Base-by-base conservation (phyloP, 2,113 vertebrate genomes). In the Meles meles region DNA sequence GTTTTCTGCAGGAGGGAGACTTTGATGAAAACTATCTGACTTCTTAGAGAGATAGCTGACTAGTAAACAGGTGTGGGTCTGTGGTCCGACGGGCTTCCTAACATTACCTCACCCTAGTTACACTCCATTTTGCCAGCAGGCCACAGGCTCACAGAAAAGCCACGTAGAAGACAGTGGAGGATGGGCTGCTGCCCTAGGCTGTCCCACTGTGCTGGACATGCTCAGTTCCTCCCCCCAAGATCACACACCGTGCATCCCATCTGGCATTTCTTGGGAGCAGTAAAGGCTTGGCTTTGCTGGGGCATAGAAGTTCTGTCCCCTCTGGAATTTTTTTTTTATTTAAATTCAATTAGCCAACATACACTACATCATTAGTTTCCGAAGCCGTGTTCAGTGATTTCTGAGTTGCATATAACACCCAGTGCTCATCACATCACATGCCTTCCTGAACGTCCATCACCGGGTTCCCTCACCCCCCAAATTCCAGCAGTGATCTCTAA, bases 191-290 rank as follows among this genome's bases (percentile, higher is more conserved):
- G 59, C 42, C 20, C 1, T 84, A 76, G 39, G 27, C 67, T 20
- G 44, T 57, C 13, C 47, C n/a, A 2, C 14, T 6, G 27, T 0
- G 12, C 69, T 52, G 65, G 47, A 12, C 0, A 0, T 2, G 4
- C 5, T 39, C 15, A 27, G 2, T 18, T 57, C 27, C 20, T n/a
- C 21, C 27, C 44, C 37, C 34, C 8, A 6, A 37, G 47, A 6
- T 67, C 67, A 31, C 0, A 5, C 6, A 37, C 42, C 9, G 17
- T 20, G 17, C 15, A n/a, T 63, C 42, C 9, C 5, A 71, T 23
- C 21, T 0, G 6, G 47, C 7, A 14, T 12, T 25, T 57, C 6
- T 39, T 14, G n/a, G 76, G 39, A 69, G 34, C 27, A 18, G 31
- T 14, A 55, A 21, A 11, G 8, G 8, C n/a, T n/a, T 74, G 47